phyloP scores from a whole-genome alignment of 2,888 invertebrate species.

The Iselma pallidipennis region DNA sequence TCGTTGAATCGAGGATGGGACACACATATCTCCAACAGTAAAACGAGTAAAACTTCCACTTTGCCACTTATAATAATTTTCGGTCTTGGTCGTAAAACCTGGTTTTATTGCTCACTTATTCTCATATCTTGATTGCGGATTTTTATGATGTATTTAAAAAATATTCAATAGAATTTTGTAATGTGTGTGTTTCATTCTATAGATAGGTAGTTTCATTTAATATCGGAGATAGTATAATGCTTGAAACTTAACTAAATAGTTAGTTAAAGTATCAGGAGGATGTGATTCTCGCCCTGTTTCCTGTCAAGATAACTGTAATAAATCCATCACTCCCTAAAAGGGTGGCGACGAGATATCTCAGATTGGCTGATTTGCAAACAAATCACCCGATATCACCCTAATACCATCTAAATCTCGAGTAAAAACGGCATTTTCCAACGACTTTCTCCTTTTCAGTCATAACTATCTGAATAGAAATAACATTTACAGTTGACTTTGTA shows the following conservation, averaged over 20 bases:
- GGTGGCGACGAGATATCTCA: slow-evolving; percentile 27
- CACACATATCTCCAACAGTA: background rate
- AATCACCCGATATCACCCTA: background rate
- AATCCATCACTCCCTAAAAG: slow-evolving; percentile 24
- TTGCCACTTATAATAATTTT: slow-evolving; percentile 22
- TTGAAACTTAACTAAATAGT: background rate
- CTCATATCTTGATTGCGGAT: slow-evolving; percentile 28
- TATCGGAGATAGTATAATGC: background rate
- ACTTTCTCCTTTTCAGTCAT: background rate
- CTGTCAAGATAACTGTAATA: slow-evolving; percentile 26
- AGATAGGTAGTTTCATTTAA: too few species aligned
- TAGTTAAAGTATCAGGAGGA: background rate
- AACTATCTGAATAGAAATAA: background rate
- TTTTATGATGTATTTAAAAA: slow-evolving; percentile 24
- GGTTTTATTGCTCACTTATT: slow-evolving; percentile 20
- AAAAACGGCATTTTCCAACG: background rate
- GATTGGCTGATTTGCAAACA: slow-evolving; percentile 5
- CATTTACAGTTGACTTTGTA: background rate
- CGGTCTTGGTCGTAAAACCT: slow-evolving; percentile 20
- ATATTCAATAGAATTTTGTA: too few species aligned
- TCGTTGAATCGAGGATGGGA: background rate
- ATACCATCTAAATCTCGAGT: background rate
- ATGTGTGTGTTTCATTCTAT: too few species aligned
- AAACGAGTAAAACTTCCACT: background rate
- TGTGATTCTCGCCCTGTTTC: background rate